These are phyloP conservation scores for Papilio glaucus DNA, from an alignment of 1,140 invertebrate species.

Conservation along the genomic window DNA sequence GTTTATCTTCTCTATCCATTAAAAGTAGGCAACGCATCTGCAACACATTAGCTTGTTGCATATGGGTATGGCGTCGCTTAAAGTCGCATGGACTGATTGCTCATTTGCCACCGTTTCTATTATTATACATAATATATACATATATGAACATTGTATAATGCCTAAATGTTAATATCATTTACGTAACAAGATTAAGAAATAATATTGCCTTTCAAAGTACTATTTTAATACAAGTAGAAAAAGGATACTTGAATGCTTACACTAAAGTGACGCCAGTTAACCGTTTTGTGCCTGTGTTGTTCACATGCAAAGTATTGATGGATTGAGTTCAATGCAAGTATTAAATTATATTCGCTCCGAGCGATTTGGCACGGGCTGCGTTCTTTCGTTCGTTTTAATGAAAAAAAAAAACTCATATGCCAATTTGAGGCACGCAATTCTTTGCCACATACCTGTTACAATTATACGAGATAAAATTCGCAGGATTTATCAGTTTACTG, in stretches of 20 bases:
- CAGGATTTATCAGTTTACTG: conserved; percentile 22
- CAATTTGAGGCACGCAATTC: conserved; percentile 52
- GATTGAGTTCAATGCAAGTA: conserved; percentile 44
- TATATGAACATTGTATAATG: too few species aligned
- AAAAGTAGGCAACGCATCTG: too few species aligned
- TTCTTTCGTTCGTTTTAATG: conserved; percentile 39
- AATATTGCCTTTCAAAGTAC: not conserved
- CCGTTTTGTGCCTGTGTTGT: not conserved
- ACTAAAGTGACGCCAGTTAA: not conserved
- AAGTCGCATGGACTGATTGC: too few species aligned
- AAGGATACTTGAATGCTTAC: not conserved
- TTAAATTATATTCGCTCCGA: conserved; percentile 43
- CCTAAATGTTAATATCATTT: too few species aligned
- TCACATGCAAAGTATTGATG: conserved; percentile 19
- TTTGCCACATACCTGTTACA: conserved; percentile 26
- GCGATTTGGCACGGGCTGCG: conserved; percentile 47
- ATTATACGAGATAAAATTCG: conserved; percentile 35
- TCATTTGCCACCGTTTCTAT: too few species aligned
- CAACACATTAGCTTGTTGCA: too few species aligned
- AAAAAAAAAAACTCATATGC: conserved; percentile 23
- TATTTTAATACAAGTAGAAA: not conserved
- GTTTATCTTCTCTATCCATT: too few species aligned
- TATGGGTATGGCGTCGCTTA: too few species aligned
- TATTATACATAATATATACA: too few species aligned
- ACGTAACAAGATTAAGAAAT: too few species aligned